phyloP scores from a whole-genome alignment of 2,888 invertebrate genomes.

The Stenichneumon culpator region DNA sequence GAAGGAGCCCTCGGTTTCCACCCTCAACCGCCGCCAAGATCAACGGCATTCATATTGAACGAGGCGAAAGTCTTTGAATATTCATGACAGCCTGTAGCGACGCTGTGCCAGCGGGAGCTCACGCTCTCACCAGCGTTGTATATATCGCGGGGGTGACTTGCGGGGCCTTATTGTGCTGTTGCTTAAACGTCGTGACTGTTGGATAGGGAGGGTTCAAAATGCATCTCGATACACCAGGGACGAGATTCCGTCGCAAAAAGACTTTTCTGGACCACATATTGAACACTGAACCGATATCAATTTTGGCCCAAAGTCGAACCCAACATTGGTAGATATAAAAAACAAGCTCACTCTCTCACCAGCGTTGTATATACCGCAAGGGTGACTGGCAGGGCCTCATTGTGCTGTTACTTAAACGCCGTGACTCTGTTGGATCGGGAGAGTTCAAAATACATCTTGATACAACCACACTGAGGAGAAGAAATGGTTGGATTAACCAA shows the following conservation, averaged over 20 bases:
- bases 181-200: constrained; percentile 19
- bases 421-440: constrained; percentile 38
- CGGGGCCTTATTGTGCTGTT: constrained; percentile 30
- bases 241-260: not conserved
- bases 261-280: not conserved
- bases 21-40: constrained; percentile 78
- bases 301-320: not conserved
- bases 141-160: constrained; percentile 32
- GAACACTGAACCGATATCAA: not conserved
- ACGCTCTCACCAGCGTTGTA: not conserved
- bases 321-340: not conserved
- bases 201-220: constrained; percentile 71
- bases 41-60: constrained; percentile 84
- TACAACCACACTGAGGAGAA: constrained; percentile 54
- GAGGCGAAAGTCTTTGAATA: constrained; percentile 81
- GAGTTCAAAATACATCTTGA: constrained; percentile 75
- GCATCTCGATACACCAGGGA: constrained; percentile 74
- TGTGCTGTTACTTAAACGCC: constrained; percentile 34
- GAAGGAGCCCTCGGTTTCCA: constrained; percentile 39
- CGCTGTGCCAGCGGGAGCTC: constrained; percentile 52
- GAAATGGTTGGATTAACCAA: too few relatives aligned
- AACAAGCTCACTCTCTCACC: constrained; percentile 3
- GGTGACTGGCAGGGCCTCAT: constrained; percentile 26
- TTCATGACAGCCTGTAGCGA: constrained; percentile 79
- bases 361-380: constrained; percentile 10